These are phyloP conservation scores for Cololabis saira DNA, from an alignment of 2,113 vertebrate genomes.

Conservation along the genomic window DNA sequence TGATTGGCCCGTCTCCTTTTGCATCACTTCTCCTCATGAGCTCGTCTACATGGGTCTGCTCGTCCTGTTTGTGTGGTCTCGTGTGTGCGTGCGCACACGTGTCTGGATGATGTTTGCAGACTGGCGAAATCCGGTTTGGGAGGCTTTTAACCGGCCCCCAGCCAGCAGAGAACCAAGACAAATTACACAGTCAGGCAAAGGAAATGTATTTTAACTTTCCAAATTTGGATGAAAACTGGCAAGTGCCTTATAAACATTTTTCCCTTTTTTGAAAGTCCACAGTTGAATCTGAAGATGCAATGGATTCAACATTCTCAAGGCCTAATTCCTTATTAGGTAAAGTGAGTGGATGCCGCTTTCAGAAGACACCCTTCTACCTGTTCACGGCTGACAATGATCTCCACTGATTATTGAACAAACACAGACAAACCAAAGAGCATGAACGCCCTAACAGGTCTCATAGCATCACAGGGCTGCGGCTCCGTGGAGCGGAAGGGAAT, in stretches of 20 bases:
- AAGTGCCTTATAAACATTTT: no score
- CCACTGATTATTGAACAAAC: conserved; percentile 3
- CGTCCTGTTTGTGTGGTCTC: conserved; percentile 6
- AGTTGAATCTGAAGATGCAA: background rate
- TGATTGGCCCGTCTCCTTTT: conserved; percentile 20
- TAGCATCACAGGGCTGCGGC: conserved; percentile 28
- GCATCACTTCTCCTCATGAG: conserved; percentile 38
- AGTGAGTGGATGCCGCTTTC: background rate
- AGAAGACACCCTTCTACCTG: background rate
- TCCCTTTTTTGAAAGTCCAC: background rate
- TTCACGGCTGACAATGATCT: conserved; percentile 1
- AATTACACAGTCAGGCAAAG: background rate
- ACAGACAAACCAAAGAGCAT: conserved; percentile 40
- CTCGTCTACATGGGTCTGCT: conserved; percentile 14
- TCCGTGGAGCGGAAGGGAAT: conserved; percentile 38
- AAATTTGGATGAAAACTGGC: background rate
- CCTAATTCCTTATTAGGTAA: background rate
- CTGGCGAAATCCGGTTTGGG: conserved; percentile 61
- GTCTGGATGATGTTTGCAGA: conserved; percentile 19
- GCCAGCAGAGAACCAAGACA: conserved; percentile 3
- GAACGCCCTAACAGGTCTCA: conserved; percentile 37
- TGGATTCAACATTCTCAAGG: background rate
- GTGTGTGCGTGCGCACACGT: background rate
- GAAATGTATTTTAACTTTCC: background rate
- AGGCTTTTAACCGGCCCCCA: conserved; percentile 46